A percentile compares a stretch with the other conserved stretches of the same genome.
These are phyloP conservation scores for Felis catus DNA, from an alignment of 2,113 vertebrate species.

Conservation along the genomic window F.catus_Fca126_mat1.0 CM031421.1:90365001-90365500, in stretches of 20 bases:
- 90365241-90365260: background rate
- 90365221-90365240: background rate
- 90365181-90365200: background rate
- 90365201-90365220: background rate
- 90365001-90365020: background rate
- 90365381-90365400: background rate
- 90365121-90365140: background rate
- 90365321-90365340: background rate
- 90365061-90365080: background rate
- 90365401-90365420: background rate
- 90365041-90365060: background rate
- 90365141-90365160: background rate
- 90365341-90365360: background rate
- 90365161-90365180: background rate
- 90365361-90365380: background rate
- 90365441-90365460: background rate
- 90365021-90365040: background rate
- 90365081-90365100: background rate
- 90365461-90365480: background rate
- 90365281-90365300: background rate
- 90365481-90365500: background rate
- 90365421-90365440: background rate
- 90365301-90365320: background rate
- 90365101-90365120: background rate
- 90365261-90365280: background rate